Conservation (phyloP, 1,140 invertebrate genomes). For the Zaprionus inermis region DNA sequence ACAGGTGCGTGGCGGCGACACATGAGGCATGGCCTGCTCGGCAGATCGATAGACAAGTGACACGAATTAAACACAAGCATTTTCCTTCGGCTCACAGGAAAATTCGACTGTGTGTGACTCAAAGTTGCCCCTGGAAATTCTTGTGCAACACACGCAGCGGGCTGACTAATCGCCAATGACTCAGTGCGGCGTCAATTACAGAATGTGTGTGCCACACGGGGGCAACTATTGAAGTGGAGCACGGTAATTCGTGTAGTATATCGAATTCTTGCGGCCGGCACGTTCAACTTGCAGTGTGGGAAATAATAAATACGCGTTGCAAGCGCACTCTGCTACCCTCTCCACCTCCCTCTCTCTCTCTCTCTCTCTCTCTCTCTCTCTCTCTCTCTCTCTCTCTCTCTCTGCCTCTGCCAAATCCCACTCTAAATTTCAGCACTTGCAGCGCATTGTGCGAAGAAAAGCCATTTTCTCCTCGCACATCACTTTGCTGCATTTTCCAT, state of each 20-base stretch:
- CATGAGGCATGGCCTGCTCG: constrained; percentile 14
- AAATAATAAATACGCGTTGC: constrained; percentile 44
- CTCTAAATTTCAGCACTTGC: constrained; percentile 42
- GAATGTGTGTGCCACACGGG: constrained; percentile 46
- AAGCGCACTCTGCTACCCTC: neutral
- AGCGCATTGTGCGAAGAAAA: constrained; percentile 46
- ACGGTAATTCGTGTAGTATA: constrained; percentile 34
- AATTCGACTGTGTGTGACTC: constrained; percentile 45
- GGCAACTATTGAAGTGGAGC: constrained; percentile 36
- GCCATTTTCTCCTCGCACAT: constrained; percentile 61
- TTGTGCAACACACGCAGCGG: constrained; percentile 58
- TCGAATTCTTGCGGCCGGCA: constrained; percentile 63
- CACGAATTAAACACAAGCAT: constrained; percentile 60
- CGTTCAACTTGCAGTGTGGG: constrained; percentile 62
- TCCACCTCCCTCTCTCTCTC: neutral
- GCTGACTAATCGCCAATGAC: constrained; percentile 73
- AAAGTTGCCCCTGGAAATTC: constrained; percentile 48
- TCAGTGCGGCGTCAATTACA: constrained; percentile 60
- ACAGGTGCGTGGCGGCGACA: constrained; percentile 56
- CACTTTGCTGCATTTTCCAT: constrained; percentile 23
- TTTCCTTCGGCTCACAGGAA: constrained; percentile 5
- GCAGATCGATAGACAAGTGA: constrained; percentile 45
- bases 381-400: neutral
- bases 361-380: neutral
- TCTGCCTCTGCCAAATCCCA: constrained; percentile 1